phyloP scores from a whole-genome alignment of 2,888 invertebrate genomes.

The Nebria salina region DNA sequence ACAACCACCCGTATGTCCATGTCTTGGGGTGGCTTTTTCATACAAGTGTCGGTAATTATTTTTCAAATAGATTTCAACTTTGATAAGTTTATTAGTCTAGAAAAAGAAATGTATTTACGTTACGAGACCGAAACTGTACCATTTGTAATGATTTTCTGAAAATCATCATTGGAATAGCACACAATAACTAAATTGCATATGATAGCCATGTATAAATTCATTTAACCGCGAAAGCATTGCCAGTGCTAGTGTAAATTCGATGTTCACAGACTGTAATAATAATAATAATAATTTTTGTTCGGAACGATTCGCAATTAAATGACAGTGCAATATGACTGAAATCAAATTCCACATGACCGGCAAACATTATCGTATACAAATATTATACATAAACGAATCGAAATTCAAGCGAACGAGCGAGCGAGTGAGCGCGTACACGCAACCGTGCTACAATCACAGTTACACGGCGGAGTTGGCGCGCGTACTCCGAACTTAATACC shows the following conservation, averaged over 20 bases:
- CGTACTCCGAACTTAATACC: conserved; percentile 19
- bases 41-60: not conserved
- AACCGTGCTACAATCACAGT: not conserved
- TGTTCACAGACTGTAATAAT: conserved; percentile 42
- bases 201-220: not conserved
- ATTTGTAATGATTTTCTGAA: not conserved
- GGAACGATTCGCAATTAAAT: conserved; percentile 44
- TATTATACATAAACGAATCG: not conserved
- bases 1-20: conserved; percentile 26
- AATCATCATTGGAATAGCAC: not conserved
- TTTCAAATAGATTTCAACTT: not conserved
- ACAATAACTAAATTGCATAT: not conserved
- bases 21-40: not conserved
- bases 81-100: not conserved
- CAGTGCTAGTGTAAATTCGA: conserved; percentile 30
- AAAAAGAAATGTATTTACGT: too few relatives aligned
- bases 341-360: conserved; percentile 41
- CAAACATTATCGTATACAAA: not conserved
- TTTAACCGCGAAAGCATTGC: not conserved
- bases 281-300: not conserved
- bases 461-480: not conserved
- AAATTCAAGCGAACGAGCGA: not conserved
- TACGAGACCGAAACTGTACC: not conserved
- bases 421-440: not conserved
- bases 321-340: conserved; percentile 46